phyloP scores from a whole-genome alignment of 2,888 invertebrate genomes.

The Elmis aenea region DNA sequence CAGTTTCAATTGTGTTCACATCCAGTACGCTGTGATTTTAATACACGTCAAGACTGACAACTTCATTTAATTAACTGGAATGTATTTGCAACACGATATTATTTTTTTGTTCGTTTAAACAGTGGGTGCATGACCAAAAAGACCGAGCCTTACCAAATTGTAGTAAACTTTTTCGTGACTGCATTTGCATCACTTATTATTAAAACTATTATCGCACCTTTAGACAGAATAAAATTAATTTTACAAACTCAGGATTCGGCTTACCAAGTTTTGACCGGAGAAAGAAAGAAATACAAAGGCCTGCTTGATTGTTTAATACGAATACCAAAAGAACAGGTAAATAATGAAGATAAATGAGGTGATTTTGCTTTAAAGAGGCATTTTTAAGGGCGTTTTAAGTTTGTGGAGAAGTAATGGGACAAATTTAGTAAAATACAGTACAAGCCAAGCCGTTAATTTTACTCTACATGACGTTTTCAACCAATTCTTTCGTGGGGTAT shows the following conservation, averaged over 20 bases:
- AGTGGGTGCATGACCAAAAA: no score
- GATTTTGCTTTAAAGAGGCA: neutral
- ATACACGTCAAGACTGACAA: no score
- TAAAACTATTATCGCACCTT: conserved; percentile 24
- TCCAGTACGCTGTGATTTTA: no score
- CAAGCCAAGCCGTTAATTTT: conserved; percentile 24
- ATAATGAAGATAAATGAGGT: neutral
- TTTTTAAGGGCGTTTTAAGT: conserved; percentile 19
- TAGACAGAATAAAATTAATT: conserved; percentile 25
- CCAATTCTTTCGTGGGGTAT: neutral
- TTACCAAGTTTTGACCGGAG: conserved; percentile 19
- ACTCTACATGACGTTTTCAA: conserved; percentile 12
- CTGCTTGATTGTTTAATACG: conserved; percentile 17
- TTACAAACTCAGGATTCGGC: conserved; percentile 25
- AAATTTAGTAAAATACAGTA: conserved; percentile 20
- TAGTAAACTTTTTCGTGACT: no score
- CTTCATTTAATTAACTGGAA: no score
- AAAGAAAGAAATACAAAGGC: conserved; percentile 18
- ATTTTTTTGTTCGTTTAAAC: no score
- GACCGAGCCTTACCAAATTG: no score
- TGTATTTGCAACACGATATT: no score
- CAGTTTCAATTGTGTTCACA: no score
- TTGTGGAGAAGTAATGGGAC: conserved; percentile 24
- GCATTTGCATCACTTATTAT: no score
- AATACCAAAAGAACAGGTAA: conserved; percentile 24